Percentiles rank a stretch among this genome's conserved stretches.
Conservation (phyloP, 2,797 vertebrate species). For the Dendrocincla fuliginosa region DNA sequence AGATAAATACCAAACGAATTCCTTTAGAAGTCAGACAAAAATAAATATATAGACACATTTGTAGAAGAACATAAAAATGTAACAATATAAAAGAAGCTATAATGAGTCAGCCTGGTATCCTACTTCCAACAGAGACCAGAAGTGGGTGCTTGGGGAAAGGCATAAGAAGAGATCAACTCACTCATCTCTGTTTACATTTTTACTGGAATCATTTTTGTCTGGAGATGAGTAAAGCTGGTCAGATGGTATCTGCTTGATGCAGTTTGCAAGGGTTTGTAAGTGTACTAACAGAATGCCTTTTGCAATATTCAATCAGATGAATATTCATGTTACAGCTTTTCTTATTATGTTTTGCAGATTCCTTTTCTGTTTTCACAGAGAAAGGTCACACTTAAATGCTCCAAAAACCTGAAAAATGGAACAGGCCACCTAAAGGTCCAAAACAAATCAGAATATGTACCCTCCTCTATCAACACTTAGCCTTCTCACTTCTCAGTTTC, state of each 20-base stretch:
- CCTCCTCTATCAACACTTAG: neutral
- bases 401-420: neutral
- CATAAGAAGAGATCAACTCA: neutral
- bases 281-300: neutral
- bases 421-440: neutral
- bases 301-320: neutral
- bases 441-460: neutral
- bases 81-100: neutral
- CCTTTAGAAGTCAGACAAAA: neutral
- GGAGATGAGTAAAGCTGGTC: neutral
- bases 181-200: neutral
- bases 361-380: neutral
- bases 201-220: neutral
- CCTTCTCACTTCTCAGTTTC: neutral
- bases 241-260: neutral
- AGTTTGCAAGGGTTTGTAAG: neutral
- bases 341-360: neutral
- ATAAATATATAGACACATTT: neutral
- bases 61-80: neutral
- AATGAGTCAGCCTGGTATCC: neutral
- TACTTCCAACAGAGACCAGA: neutral
- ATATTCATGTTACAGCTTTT: neutral
- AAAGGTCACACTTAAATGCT: neutral
- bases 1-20: neutral
- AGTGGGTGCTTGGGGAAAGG: neutral